Conservation (phyloP, 2,797 vertebrate species). For the Pangasius mekongensis region DNA sequence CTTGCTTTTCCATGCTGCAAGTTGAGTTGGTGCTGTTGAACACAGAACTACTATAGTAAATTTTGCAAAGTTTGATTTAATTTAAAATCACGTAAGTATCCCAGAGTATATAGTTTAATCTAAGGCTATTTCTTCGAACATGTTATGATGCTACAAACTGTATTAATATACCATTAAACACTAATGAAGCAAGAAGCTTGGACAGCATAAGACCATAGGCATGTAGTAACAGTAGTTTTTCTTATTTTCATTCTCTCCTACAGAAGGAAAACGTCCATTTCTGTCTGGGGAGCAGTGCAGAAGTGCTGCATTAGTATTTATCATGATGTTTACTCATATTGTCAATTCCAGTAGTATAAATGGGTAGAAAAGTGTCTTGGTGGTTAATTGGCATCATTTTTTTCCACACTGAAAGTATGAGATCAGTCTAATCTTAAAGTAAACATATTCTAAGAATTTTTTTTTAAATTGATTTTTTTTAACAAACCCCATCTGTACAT, state of each 20-base stretch:
- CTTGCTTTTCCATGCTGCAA: not conserved
- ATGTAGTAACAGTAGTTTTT: not conserved
- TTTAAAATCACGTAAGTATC: not conserved
- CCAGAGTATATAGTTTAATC: not conserved
- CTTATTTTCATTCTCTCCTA: too few species aligned
- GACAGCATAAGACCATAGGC: not conserved
- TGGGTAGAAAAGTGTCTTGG: too few species aligned
- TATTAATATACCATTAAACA: not conserved
- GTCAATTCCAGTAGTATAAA: too few species aligned
- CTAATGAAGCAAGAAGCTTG: not conserved
- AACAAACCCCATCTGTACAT: not conserved
- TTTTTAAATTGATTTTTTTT: too few species aligned
- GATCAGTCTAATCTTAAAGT: not conserved
- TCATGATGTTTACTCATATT: too few species aligned
- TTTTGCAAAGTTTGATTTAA: not conserved
- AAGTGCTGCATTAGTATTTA: too few species aligned
- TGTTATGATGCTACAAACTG: not conserved
- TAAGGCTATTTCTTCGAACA: not conserved
- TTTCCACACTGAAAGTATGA: not conserved
- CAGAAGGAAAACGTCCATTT: too few species aligned
- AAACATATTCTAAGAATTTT: not conserved
- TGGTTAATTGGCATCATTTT: not conserved
- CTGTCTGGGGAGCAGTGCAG: too few species aligned
- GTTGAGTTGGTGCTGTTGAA: slow-evolving; percentile 14
- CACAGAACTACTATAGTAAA: not conserved